Evolutionary conservation across 2,888 invertebrate species (phyloP), one percentile per base, ranked within the genome.

Genomic region (Alentia gelatinosa): DNA sequence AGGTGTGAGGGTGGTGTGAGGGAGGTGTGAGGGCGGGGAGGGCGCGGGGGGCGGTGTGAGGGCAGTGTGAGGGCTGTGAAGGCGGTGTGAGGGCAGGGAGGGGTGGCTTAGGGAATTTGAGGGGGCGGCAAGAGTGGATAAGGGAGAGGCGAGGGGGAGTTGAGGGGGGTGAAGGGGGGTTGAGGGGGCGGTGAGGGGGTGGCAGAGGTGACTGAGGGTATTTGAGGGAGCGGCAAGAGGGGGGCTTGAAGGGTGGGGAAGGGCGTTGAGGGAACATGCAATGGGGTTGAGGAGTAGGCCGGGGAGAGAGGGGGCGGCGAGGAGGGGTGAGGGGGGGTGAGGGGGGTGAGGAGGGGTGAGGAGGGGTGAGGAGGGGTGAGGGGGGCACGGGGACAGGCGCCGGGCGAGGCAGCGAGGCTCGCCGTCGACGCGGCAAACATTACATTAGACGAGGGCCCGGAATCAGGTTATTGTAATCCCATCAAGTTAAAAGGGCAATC

Each of bases 401-500:
- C n/a, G n/a, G n/a, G 74, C 15, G 4, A 33, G 33, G 30, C n/a
- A 33, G 74, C 15, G 74, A 33, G 74, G 74, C 30, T 26, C n/a
- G 74, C 4, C 30, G 74, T 15, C 30, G 4, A 79, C 12, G 39
- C 79, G 26, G 37, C 23, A 79, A 79, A 79, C 79, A 79, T 79
- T 79, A n/a, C 79, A 79, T 37, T 79, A 79, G 79, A 79, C 23
- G 19, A 39, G 79, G 79, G n/a, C n/a, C 79, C 79, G 79, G 79
- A 79, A 79, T 79, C 79, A 79, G 79, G 79, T 79, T 79, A 79
- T 79, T 79, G 79, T 79, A 39, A 79, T 35, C 79, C 39, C 79
- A 79, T 79, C 39, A 79, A 79, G 79, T 79, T 79, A 79, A 79
- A 79, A 79, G 79, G 79, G 37, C 79, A 79, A 79, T 79, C 39